phyloP scores from a whole-genome alignment of 2,113 vertebrate species.

The Trichomycterus rosablanca region DNA sequence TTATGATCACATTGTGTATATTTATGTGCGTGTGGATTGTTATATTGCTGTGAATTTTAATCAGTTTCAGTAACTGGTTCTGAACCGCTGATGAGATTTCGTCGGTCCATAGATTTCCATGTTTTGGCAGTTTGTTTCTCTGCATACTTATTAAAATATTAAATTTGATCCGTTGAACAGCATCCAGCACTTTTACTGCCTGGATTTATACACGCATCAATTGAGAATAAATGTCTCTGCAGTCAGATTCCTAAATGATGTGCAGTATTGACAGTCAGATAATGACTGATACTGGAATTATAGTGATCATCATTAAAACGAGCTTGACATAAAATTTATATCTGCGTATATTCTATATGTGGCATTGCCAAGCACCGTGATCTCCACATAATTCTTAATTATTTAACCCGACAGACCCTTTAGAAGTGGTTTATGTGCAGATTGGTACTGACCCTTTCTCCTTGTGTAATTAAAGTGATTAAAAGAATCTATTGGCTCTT shows the following conservation, averaged over 20 bases:
- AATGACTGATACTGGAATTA: conserved; percentile 3
- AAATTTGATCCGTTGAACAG: conserved; percentile 9
- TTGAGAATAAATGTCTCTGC: background rate
- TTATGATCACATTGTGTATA: background rate
- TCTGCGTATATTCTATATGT: too few species aligned
- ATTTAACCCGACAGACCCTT: too few species aligned
- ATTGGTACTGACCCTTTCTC: too few species aligned
- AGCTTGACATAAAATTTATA: background rate
- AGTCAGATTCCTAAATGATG: conserved; percentile 12
- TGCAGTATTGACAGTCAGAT: conserved; percentile 2
- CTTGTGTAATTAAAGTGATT: too few species aligned
- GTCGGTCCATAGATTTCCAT: background rate
- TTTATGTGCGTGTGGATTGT: background rate
- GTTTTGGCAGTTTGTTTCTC: background rate
- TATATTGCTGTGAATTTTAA: background rate
- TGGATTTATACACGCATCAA: conserved; percentile 3
- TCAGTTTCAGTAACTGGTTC: background rate
- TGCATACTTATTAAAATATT: background rate
- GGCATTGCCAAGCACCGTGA: too few species aligned
- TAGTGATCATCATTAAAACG: background rate
- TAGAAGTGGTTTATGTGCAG: too few species aligned
- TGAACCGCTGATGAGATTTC: background rate
- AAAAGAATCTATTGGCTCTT: too few species aligned
- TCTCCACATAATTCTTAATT: too few species aligned
- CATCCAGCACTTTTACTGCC: conserved; percentile 4